Percentiles rank a stretch among this genome's conserved stretches.
Evolutionary conservation across 1,140 invertebrate genomes (phyloP).

Genomic region (Samia ricini): DNA sequence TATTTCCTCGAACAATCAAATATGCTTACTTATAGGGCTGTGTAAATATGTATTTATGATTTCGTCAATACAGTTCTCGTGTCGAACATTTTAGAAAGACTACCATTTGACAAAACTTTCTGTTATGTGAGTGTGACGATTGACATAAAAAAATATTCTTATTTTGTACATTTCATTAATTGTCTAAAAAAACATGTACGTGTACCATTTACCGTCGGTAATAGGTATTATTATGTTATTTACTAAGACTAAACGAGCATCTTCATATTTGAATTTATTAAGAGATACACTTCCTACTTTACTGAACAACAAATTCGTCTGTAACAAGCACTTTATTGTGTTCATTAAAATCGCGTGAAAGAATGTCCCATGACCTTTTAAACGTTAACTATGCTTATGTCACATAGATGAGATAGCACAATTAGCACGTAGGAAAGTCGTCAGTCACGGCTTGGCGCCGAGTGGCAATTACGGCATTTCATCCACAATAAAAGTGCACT

Average conservation of each 20-base stretch:
- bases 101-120: constrained; percentile 76
- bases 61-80: constrained; percentile 68
- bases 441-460: constrained; percentile 55
- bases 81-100: constrained; percentile 67
- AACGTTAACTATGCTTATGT: constrained; percentile 5
- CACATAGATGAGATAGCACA: constrained; percentile 33
- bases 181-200: no score
- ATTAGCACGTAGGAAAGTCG: constrained; percentile 59
- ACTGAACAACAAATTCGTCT: not conserved
- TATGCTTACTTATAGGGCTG: constrained; percentile 72
- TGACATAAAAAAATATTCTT: constrained; percentile 73
- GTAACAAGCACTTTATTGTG: not conserved
- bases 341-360: not conserved
- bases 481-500: constrained; percentile 72
- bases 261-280: no score
- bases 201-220: no score
- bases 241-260: no score
- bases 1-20: constrained; percentile 75
- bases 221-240: no score
- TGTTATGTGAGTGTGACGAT: constrained; percentile 70
- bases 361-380: not conserved
- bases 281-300: no score
- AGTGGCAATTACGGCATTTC: constrained; percentile 69
- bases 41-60: constrained; percentile 70
- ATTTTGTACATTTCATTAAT: constrained; percentile 72